Base-by-base conservation (phyloP, 2,888 invertebrate genomes). In the Callinectes sapidus region DNA sequence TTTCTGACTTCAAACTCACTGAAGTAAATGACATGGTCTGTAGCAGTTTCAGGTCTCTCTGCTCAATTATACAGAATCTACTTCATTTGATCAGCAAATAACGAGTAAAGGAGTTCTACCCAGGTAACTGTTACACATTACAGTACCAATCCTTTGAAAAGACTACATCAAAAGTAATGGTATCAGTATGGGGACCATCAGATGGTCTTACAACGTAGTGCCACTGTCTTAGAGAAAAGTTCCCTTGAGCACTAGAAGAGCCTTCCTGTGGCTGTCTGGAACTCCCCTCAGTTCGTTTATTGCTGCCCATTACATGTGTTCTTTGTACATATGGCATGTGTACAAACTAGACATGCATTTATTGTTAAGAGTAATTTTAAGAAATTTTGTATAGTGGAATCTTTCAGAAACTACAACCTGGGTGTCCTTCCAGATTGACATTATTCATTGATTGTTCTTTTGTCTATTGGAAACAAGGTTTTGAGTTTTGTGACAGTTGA, bases 351-450 rank as follows among this genome's bases (percentile, higher is more conserved):
- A 54, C 87, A 39, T 91, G 91, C 87, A 91, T 91, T 91, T 91
- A 91, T 48, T 85, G 71, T 91, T 87, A 87, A 91, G 91, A 87
- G 71, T 91, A 91, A 32, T 91, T 87, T 91, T 91, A 91, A 87
- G 91, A 91, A 54, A 42, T 91, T 91, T 91, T 91, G 87, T 91
- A 91, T 66, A 86, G 61, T 91, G 91, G 66, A 87, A 91, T 48
- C 66, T 91, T 71, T 66, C 48, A 48, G 48, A 48, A 81, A 54
- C 85, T 32, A 85, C 61, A 85, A 18, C 86, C 81, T 54, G 54
- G 66, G 66, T 61, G 81, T 86, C 87, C 91, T 87, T 91, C 90
- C 91, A 91, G 39, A 71, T 48, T 81, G 8, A 81, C 18, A 10
- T 77, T 13, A 35, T 91, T 91, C 32, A 87, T 42, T 71, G 32